These are phyloP conservation scores for Anoplius nigerrimus DNA, from an alignment of 2,888 invertebrate genomes.

Conservation along the genomic window DNA sequence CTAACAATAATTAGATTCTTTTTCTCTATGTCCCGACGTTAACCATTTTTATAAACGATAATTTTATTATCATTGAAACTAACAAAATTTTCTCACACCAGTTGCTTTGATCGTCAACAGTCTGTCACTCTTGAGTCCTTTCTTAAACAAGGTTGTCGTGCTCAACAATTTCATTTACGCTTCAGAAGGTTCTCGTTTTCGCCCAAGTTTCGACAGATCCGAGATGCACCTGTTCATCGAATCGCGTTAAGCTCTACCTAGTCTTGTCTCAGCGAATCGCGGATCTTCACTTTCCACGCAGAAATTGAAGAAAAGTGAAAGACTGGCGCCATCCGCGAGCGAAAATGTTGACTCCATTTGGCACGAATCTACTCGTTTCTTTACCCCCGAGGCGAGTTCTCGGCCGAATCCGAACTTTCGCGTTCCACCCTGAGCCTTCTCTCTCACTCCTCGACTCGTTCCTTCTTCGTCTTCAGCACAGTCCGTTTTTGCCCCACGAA, in stretches of 20 bases:
- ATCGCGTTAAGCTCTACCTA: conserved; percentile 9
- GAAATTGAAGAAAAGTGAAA: conserved; percentile 1
- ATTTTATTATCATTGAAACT: too few relatives aligned
- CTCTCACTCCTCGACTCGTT: conserved; percentile 5
- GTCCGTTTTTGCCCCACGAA: conserved; percentile 35
- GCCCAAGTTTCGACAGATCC: conserved; percentile 19
- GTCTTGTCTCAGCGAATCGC: conserved; percentile 3
- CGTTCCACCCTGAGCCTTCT: conserved; percentile 3
- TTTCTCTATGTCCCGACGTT: too few relatives aligned
- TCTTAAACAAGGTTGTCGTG: too few relatives aligned
- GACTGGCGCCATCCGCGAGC: conserved; percentile 18
- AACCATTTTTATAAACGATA: too few relatives aligned
- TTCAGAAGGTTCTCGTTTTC: conserved; percentile 3
- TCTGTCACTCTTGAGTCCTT: too few relatives aligned
- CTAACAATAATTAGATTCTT: too few relatives aligned
- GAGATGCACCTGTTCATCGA: conserved; percentile 40
- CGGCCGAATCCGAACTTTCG: conserved; percentile 17
- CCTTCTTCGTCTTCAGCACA: conserved; percentile 24
- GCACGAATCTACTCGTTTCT: conserved; percentile 34
- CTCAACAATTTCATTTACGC: too few relatives aligned
- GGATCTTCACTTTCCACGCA: conserved; percentile 2
- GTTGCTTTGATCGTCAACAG: too few relatives aligned
- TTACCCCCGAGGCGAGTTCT: conserved; percentile 22
- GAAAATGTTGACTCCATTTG: conserved; percentile 48
- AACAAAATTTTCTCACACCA: too few relatives aligned